Evolutionary conservation across 2,113 vertebrate genomes (phyloP), one percentile per base, ranked within the genome.

Genomic region (Apteryx mantelli): DNA sequence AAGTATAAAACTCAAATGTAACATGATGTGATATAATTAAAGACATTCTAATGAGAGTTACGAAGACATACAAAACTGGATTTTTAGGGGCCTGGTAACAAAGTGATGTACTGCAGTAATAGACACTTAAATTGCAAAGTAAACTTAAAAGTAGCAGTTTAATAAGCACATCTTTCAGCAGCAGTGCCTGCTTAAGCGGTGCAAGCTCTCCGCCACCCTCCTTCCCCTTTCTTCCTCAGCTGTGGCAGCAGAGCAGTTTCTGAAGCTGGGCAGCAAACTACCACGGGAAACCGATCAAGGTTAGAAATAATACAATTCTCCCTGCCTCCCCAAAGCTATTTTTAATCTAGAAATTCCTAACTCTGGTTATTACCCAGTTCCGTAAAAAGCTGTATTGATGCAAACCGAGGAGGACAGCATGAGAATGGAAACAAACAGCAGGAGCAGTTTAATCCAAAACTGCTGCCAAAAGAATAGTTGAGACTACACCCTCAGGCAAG

Each of bases 381-480:
- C 53, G 74, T 13, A 38, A 73, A 56, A 30, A 36, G 81, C 68
- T 84, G 61, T 65, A 69, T 48, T 48, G 77, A 73, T 36, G 60
- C 25, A 80, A 75, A 46, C 12, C 38, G 60, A 73, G 78, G 80
- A 50, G 2, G 3, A 70, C 60, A 70, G 71, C 79, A 66, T 7
- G 7, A 32, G 60, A 95, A 83, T 5, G 7, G 64, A 95, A 91
- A 53, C 46, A 94, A 96, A 80, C 40, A 93, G 68, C 40, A 86
- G 53, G 50, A 94, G 68, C 0, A 0, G 20, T 75, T 40, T 34
- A 78, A 95, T 88, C 24, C 40, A 44, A 53, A 3, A 14, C 32
- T 44, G 52, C 75, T 95, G 71, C 87, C 87, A 93, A 88, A 70
- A 89, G 44, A 75, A 75, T 63, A 88, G 63, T 77, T 81, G 78